A percentile compares a stretch with the other conserved stretches of the same genome.
These are phyloP conservation scores for Drosophila kepulauana DNA, from an alignment of 1,140 invertebrate genomes.

Conservation along the genomic window DNA sequence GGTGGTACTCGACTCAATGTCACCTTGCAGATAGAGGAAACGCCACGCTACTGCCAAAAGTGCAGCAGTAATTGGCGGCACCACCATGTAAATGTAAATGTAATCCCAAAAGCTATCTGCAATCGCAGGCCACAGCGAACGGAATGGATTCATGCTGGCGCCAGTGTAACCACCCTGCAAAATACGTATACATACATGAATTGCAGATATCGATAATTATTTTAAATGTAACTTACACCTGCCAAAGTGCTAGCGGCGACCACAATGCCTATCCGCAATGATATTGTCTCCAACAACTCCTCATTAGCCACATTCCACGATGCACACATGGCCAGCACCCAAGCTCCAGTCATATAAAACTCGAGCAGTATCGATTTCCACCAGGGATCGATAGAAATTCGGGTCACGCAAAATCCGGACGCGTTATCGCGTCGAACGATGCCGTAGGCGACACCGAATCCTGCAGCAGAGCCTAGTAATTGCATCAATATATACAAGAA, in stretches of 20 bases:
- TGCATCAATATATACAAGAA: constrained; percentile 29
- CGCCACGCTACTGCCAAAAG: constrained; percentile 17
- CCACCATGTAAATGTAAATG: constrained; percentile 5
- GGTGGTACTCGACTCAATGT: neutral
- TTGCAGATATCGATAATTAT: neutral
- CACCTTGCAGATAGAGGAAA: neutral
- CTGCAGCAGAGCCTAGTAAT: neutral
- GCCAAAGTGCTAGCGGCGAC: neutral
- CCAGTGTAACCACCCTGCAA: constrained; percentile 7
- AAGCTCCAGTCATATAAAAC: constrained; percentile 30
- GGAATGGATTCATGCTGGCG: constrained; percentile 43
- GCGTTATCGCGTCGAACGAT: neutral
- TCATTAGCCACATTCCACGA: constrained; percentile 28
- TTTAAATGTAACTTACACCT: constrained; percentile 20
- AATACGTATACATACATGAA: neutral
- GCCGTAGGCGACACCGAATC: constrained; percentile 7
- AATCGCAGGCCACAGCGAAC: constrained; percentile 31
- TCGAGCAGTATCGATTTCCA: constrained; percentile 23
- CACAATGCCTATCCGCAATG: constrained; percentile 30
- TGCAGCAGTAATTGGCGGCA: constrained; percentile 10
- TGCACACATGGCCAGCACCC: constrained; percentile 37
- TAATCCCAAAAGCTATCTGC: neutral
- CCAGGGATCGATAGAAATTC: neutral
- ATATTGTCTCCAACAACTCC: constrained; percentile 18
- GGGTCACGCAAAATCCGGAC: neutral